Conservation (phyloP, 1,140 invertebrate species). For the Berghia stephanieae region DNA sequence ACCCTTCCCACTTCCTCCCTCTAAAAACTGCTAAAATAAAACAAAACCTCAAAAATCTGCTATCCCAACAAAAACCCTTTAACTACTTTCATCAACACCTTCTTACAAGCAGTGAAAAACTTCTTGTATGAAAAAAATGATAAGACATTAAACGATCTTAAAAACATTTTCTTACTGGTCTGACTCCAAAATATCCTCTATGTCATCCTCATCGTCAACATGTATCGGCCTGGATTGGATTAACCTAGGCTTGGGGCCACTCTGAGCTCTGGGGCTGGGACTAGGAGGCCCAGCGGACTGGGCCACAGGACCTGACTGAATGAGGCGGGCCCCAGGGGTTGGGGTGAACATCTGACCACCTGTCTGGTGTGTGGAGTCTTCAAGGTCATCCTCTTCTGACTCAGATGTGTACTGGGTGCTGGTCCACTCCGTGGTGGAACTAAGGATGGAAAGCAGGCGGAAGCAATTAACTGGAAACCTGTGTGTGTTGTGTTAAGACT, state of each 20-base stretch:
- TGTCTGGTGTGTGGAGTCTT: slow-evolving; percentile 36
- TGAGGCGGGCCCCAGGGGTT: slow-evolving; percentile 35
- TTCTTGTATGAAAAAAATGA: not conserved
- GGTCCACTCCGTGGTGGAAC: slow-evolving; percentile 58
- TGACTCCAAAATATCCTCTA: slow-evolving; percentile 41
- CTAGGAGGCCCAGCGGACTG: slow-evolving; percentile 36
- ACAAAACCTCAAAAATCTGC: too few species aligned
- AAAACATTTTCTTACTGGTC: slow-evolving; percentile 29
- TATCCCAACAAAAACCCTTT: too few species aligned
- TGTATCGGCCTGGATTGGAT: slow-evolving; percentile 47
- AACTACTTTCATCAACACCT: too few species aligned
- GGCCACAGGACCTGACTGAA: slow-evolving; percentile 37
- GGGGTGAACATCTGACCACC: slow-evolving; percentile 13
- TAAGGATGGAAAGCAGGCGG: too few species aligned
- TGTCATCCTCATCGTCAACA: slow-evolving; percentile 38
- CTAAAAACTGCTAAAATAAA: too few species aligned
- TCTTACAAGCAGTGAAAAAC: too few species aligned
- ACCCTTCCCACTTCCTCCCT: too few species aligned
- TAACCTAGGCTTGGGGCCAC: slow-evolving; percentile 28
- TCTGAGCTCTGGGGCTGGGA: slow-evolving; percentile 36
- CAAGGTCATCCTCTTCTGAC: slow-evolving; percentile 43
- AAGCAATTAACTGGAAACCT: not conserved
- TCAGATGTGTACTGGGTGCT: slow-evolving; percentile 58
- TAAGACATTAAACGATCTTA: not conserved
- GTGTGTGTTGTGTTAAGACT: too few species aligned